Base-by-base conservation (phyloP, 2,888 invertebrate species). In the Clepsis dumicolana region DNA sequence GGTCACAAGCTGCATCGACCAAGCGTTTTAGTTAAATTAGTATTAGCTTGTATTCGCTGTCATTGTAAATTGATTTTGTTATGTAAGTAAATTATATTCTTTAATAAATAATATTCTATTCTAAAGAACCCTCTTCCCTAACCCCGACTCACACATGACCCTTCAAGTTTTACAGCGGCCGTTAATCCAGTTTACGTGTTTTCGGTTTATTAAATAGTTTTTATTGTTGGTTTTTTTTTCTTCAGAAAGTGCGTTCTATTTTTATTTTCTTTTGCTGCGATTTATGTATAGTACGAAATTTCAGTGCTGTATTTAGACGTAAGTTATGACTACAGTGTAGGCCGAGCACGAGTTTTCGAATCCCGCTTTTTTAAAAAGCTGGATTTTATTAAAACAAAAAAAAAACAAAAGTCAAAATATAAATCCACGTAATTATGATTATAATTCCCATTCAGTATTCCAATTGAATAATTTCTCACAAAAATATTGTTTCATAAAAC, bases 111-210 rank as follows among this genome's bases (percentile, higher is more conserved):
- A n/a, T n/a, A n/a, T n/a, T n/a, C n/a, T n/a, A n/a, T n/a, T n/a
- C 12, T 0, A 21, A 4, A 4, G 41, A 38, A 25, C 53, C 29
- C 14, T 4, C 1, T 3, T 12, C 0, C 10, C 2, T 29, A 41
- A 10, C 2, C 18, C 29, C 25, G 59, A n/a, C 52, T 60, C 65
- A 7, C 52, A 60, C 65, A 60, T 65, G 41, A 10, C 52, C 52
- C 8, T 27, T 4, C 38, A 21, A 21, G 57, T 50, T 65, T 57
- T 65, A 50, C 65, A 65, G 21, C 52, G 64, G 52, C 38, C 52
- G 59, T 65, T 65, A 65, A 65, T 59, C 65, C 65, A 21, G 65
- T 65, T 65, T 59, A 65, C 65, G 65, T 65, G 65, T 65, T 65
- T 59, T 48, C 52, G 65, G 65, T 60, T 65, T 65, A 65, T 65